These are phyloP conservation scores for Sphaerophoria taeniata DNA, from an alignment of 2,888 invertebrate species.

Conservation along the genomic window DNA sequence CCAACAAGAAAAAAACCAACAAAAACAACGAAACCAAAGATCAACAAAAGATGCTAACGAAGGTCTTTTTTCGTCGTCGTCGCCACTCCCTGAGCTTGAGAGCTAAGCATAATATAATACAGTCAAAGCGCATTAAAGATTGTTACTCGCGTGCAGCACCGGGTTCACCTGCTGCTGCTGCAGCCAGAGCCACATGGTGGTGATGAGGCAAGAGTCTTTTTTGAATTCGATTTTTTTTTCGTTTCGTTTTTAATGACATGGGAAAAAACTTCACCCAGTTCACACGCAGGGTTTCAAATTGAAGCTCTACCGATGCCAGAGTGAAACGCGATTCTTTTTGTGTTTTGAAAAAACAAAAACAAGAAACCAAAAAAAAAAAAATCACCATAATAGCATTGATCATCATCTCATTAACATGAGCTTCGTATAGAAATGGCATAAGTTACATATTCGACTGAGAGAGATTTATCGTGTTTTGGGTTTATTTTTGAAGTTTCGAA, in stretches of 20 bases:
- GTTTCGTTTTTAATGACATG: slow-evolving; percentile 52
- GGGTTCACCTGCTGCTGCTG: slow-evolving; percentile 59
- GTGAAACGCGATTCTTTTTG: slow-evolving; percentile 29
- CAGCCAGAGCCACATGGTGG: slow-evolving; percentile 10
- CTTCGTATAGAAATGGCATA: neutral
- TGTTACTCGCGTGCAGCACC: slow-evolving; percentile 52
- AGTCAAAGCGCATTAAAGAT: slow-evolving; percentile 18
- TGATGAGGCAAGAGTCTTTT: slow-evolving; percentile 12
- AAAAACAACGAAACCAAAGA: slow-evolving; percentile 6
- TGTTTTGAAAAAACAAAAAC: neutral
- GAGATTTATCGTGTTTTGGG: slow-evolving; percentile 20
- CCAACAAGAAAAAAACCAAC: slow-evolving; percentile 2
- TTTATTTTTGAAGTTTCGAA: neutral
- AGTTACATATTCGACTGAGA: neutral
- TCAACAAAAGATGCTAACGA: slow-evolving; percentile 67
- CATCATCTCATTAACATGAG: slow-evolving; percentile 55
- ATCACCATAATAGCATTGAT: slow-evolving; percentile 31
- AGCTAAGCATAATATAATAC: neutral
- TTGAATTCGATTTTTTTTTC: too few species aligned
- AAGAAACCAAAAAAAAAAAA: neutral
- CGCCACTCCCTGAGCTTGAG: slow-evolving; percentile 41
- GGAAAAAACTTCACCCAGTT: slow-evolving; percentile 61
- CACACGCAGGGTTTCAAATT: slow-evolving; percentile 38
- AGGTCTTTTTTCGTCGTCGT: slow-evolving; percentile 39
- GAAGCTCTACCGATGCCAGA: neutral